A percentile compares a stretch with the other conserved stretches of the same genome.
Conservation (phyloP, 2,797 vertebrate genomes). For the Sebastes diaconus region DNA sequence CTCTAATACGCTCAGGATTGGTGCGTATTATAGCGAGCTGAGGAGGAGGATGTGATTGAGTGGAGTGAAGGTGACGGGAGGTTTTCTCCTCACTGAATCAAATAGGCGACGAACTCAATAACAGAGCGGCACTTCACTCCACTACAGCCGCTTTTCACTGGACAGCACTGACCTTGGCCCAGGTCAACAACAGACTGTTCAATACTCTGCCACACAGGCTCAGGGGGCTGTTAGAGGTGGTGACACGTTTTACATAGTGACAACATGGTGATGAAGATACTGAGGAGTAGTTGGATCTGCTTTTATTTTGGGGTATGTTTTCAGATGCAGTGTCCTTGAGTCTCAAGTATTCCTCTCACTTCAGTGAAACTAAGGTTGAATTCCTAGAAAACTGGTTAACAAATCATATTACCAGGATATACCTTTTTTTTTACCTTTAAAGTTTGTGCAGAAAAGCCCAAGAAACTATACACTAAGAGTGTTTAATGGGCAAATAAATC, state of each 20-base stretch:
- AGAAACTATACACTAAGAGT: background rate
- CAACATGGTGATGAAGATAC: background rate
- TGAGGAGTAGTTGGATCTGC: background rate
- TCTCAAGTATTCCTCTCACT: background rate
- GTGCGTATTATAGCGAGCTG: constrained; percentile 9
- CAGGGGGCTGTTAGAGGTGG: constrained; percentile 11
- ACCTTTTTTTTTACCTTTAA: background rate
- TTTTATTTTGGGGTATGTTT: background rate
- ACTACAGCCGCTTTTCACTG: constrained; percentile 23
- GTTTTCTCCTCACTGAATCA: constrained; percentile 32
- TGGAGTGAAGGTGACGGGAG: constrained; percentile 51
- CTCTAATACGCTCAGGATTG: constrained; percentile 9
- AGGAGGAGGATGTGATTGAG: constrained; percentile 33
- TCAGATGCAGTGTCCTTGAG: background rate
- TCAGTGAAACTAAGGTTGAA: background rate
- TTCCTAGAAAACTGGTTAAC: background rate
- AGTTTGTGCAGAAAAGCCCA: background rate
- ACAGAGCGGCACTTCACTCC: constrained; percentile 24
- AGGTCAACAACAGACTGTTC: constrained; percentile 55
- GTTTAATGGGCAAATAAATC: background rate
- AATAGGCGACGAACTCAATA: constrained; percentile 52
- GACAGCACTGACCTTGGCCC: constrained; percentile 41
- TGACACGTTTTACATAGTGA: background rate
- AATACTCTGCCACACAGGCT: constrained; percentile 10
- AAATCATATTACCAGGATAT: background rate